A percentile compares a stretch with the other conserved stretches of the same genome.
Conservation (phyloP, 2,888 invertebrate species). For the Mythimna vitellina region DNA sequence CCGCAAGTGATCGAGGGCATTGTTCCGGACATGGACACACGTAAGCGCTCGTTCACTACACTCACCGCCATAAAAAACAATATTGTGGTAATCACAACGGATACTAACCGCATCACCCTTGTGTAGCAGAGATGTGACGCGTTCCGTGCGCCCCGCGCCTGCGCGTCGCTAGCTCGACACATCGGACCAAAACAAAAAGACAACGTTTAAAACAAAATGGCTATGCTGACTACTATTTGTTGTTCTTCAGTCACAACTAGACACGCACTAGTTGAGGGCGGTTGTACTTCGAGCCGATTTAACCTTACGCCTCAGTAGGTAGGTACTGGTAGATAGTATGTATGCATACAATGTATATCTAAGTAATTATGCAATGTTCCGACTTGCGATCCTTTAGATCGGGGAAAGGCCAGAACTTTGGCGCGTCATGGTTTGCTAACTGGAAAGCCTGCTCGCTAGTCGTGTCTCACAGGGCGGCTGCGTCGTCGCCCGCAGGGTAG, state of each 20-base stretch:
- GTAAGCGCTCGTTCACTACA: neutral
- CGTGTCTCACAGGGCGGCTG: neutral
- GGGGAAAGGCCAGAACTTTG: slow-evolving; percentile 6
- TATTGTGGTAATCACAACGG: neutral
- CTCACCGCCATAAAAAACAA: slow-evolving; percentile 5
- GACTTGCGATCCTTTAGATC: neutral
- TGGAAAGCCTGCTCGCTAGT: neutral
- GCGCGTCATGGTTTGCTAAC: neutral
- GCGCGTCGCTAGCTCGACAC: neutral
- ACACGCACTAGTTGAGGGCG: neutral
- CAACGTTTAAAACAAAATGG: neutral
- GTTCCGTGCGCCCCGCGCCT: neutral
- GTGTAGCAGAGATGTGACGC: neutral
- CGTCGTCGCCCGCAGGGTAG: neutral
- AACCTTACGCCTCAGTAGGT: neutral
- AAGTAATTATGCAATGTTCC: neutral
- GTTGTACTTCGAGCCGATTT: neutral
- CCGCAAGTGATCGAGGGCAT: slow-evolving; percentile 36
- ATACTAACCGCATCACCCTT: neutral
- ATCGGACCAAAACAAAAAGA: neutral
- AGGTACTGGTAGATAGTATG: no score
- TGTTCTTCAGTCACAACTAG: neutral
- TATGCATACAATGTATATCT: neutral
- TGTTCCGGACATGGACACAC: slow-evolving; percentile 23
- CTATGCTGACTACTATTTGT: neutral